Evolutionary conservation across 2,113 vertebrate genomes (phyloP).

Genomic region (Illadopsis cleaveri): DNA sequence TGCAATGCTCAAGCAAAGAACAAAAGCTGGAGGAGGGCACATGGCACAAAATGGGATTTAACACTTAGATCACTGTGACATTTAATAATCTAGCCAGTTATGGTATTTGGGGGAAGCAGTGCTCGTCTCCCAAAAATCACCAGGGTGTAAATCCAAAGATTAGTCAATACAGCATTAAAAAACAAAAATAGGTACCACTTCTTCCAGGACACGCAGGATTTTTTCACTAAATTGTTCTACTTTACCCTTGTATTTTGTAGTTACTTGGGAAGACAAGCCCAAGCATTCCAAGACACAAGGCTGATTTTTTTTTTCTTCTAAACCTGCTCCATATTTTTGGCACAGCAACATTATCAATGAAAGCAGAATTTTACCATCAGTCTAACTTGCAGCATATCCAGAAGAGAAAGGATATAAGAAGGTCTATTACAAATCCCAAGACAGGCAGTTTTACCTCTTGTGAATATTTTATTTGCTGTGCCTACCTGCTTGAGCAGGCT

Average conservation of each 20-base stretch:
- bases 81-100: background rate
- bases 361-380: background rate
- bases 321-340: background rate
- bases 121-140: background rate
- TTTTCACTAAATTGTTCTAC: background rate
- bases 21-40: background rate
- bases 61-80: background rate
- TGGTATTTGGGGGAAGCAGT: background rate
- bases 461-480: background rate
- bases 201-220: background rate
- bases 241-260: background rate
- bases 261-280: background rate
- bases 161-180: background rate
- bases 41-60: background rate
- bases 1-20: background rate
- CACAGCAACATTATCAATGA: background rate
- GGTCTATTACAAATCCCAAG: background rate
- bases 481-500: conserved; percentile 65
- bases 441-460: background rate
- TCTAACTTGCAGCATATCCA: background rate
- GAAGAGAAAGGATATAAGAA: background rate
- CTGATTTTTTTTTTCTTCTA: background rate
- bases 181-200: background rate
- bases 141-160: background rate
- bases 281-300: background rate